These are phyloP conservation scores for Macaca nemestrina DNA, from an alignment of 2,113 vertebrate genomes.

Conservation along the genomic window DNA sequence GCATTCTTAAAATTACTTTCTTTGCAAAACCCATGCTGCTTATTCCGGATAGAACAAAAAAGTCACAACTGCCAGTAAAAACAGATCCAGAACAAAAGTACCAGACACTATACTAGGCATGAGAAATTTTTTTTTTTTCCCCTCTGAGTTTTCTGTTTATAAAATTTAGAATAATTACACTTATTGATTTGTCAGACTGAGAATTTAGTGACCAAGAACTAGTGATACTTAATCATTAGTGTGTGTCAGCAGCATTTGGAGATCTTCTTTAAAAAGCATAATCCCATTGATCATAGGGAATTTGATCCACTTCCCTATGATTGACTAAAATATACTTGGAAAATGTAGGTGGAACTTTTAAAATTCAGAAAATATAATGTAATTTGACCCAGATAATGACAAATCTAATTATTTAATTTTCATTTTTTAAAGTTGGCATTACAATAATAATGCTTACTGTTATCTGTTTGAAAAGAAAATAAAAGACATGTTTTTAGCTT, in stretches of 20 bases:
- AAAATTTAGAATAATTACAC: neutral
- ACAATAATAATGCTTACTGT: neutral
- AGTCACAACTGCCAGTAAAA: neutral
- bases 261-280: neutral
- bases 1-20: neutral
- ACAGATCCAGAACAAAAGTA: neutral
- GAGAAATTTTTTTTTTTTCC: neutral
- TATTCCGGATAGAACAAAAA: neutral
- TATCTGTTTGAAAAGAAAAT: neutral
- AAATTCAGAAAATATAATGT: neutral
- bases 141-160: neutral
- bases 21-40: neutral
- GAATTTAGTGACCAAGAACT: neutral
- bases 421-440: neutral
- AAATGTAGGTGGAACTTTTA: neutral
- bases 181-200: neutral
- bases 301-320: neutral
- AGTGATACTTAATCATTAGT: neutral
- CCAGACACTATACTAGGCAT: neutral
- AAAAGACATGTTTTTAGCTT: neutral
- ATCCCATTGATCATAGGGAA: neutral
- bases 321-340: neutral
- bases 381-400: neutral
- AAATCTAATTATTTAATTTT: constrained; percentile 12
- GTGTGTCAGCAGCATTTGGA: neutral